Base-by-base conservation (phyloP, 2,888 invertebrate species). In the Diarsia mendica region DNA sequence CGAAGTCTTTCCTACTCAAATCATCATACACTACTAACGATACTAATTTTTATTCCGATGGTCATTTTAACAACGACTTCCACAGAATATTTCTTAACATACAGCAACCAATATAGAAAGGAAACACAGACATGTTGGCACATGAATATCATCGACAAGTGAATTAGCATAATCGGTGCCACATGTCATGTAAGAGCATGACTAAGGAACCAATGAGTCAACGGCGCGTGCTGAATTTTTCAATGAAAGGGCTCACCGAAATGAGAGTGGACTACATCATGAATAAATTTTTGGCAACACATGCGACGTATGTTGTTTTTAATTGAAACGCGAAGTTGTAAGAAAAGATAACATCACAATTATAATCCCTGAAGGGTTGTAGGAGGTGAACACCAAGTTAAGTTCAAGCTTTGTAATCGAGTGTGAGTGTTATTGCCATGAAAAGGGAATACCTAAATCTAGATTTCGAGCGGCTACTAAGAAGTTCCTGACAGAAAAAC, bases 141-240 rank as follows among this genome's bases (percentile, higher is more conserved):
- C 23, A 71, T 77, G 81, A 78, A 79, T 85, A 73, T 81, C 83
- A 79, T 83, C 84, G 74, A 83, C 82, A 66, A 81, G 74, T 75
- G 74, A 72, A 84, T 84, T 81, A 81, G 60, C 82, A 83, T 83
- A 82, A 83, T 81, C 70, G 72, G 46, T 72, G 70, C 78, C 84
- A 83, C 84, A 84, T 83, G 83, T 83, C 84, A 81, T 77, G 72
- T 83, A 51, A 28, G 70, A 64, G 61, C 61, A 80, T 81, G 82
- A 83, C 74, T 84, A 81, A 83, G 74, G 6, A 73, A 72, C 67
- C 72, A 77, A 83, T 83, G 83, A 83, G 72, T 83, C 83, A 83
- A 72, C 73, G 60, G 11, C 51, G 61, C 82, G 84, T 78, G 66
- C 78, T 75, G 82, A 78, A 70, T 67, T 84, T 80, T 64, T 78